phyloP scores from a whole-genome alignment of 1,140 invertebrate genomes.

The Gonioctena quinquepunctata region DNA sequence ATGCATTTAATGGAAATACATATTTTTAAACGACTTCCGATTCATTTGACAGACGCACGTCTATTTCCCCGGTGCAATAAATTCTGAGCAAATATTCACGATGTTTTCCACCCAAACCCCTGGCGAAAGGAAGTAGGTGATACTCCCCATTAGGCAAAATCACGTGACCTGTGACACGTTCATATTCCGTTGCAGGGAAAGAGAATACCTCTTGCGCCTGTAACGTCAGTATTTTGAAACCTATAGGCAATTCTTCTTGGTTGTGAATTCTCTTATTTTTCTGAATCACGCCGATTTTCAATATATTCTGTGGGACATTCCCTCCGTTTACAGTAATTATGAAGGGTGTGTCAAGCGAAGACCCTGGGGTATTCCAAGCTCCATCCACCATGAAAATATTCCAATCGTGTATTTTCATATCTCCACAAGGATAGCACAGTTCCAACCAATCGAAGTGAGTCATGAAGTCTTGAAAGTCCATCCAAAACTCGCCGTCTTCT shows the following conservation, averaged over 20 bases:
- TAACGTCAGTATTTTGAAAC: background rate
- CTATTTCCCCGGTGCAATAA: background rate
- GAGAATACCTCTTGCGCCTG: background rate
- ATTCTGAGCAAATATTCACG: background rate
- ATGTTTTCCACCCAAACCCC: background rate
- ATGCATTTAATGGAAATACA: no score
- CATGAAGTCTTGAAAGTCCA: conserved; percentile 44
- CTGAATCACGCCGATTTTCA: conserved; percentile 20
- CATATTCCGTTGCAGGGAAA: background rate
- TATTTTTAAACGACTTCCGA: no score
- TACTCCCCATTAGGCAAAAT: background rate
- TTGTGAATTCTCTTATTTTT: conserved; percentile 14
- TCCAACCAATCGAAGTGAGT: conserved; percentile 16
- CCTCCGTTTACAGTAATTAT: no score
- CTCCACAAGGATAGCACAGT: conserved; percentile 20
- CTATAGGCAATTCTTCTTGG: conserved; percentile 7
- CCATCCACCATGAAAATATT: conserved; percentile 21
- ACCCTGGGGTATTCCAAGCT: no score
- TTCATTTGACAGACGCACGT: no score
- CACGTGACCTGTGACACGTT: background rate
- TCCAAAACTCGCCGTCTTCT: conserved; percentile 24
- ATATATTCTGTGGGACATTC: no score
- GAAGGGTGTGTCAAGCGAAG: no score
- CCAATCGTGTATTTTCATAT: background rate
- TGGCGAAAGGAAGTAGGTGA: background rate